Evolutionary conservation across 2,797 vertebrate species (phyloP), one percentile per base, ranked within the genome.

Genomic region (Tachyglossus aculeatus): DNA sequence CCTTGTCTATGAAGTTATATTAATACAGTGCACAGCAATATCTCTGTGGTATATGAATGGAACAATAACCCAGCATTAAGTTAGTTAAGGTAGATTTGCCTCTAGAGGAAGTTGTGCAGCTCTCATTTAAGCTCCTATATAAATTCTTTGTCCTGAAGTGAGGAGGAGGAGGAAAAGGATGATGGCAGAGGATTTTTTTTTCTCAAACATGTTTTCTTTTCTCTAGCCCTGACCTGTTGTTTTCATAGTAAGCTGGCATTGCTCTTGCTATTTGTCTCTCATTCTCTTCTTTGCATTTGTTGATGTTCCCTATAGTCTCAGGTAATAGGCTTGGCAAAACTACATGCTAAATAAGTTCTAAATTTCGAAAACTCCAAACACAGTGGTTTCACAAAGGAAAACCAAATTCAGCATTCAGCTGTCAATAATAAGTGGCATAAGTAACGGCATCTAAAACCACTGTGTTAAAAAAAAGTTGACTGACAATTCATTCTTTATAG

Each of bases 401-500:
- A 58, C 29, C 45, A 31, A 13, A 15, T 32, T 51, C 51, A 32
- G 22, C 29, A 19, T 10, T 29, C 12, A 54, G 24, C 54, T 54
- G 45, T 68, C 63, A 27, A 43, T 25, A 16, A 2, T n/a, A 41
- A 53, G 56, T 1, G 57, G 21, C 39, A 8, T 34, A 67, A 75
- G 74, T 56, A 68, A 78, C 39, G 40, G 73, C 55, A 48, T 40
- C 53, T 33, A 52, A 71, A 77, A 59, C 12, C 13, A 64, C 63
- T 57, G 55, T 43, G 29, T 53, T 19, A 55, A 37, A 3, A 24
- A 54, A 57, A 44, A 27, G 18, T 9, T 45, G 50, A 45, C 56
- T 44, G 77, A 52, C 66, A 59, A 53, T 51, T 77, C 78, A 53
- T 66, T 65, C 36, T 55, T 62, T 48, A 40, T 61, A 53, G 56